Base-by-base conservation (phyloP, 2,888 invertebrate genomes). In the Lathronympha strigana region DNA sequence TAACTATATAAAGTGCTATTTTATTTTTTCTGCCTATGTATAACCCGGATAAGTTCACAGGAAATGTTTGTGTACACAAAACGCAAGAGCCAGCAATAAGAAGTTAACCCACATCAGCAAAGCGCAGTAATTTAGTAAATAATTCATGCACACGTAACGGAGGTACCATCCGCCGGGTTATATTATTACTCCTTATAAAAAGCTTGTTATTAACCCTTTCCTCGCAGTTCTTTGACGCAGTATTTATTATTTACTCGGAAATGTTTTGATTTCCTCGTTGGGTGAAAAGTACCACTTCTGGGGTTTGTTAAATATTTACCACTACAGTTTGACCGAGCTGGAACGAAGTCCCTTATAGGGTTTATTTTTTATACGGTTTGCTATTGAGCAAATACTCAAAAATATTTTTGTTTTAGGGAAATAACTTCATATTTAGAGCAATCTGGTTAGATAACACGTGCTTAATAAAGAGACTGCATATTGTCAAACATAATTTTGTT, bases 221-320 rank as follows among this genome's bases (percentile, higher is more conserved):
- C 36, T 57, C 50, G 63, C 43, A 58, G 50, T 53, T 57, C 17
- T 67, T 67, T 54, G 63, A 67, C 61, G 64, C 51, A 53, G 49
- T 23, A 61, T 67, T 61, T 69, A 57, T 64, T 69, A 63, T 69
- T 69, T 64, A 68, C 38, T 13, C 25, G 43, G 33, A 67, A 69
- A 71, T 70, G 68, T 70, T 60, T 66, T 53, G 58, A 67, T 58
- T 53, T 61, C 54, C 38, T 38, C 51, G 43, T 43, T 6, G 38
- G 60, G 58, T 17, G 66, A 36, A 62, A 55, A 63, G 66, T 71
- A 61, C 68, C 73, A 71, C 78, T 80, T 77, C 74, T 72, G 75
- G 69, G 72, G 67, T 71, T 47, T 66, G 71, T 81, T 76, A 79
- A 81, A 79, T 79, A 82, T 81, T 76, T 73, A 79, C 73, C 73